A percentile compares a stretch with the other conserved stretches of the same genome.
Evolutionary conservation across 92 coral and sea anemone species (phyloP).

Genomic region (Epizoanthus ramosus): DNA sequence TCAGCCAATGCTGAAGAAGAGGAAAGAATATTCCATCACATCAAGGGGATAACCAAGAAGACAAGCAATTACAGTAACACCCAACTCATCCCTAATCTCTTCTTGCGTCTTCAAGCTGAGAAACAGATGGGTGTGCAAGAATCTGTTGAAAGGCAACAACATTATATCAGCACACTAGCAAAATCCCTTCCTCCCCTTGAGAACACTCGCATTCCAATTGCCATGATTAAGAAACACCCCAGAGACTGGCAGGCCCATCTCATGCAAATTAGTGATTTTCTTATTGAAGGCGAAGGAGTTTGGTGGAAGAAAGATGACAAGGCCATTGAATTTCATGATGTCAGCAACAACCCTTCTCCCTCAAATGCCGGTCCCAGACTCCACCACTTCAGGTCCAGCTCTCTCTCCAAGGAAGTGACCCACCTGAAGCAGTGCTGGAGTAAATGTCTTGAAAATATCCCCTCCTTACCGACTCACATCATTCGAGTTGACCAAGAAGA

Average conservation of each 20-base stretch:
- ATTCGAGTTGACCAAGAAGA: slow-evolving; percentile 49
- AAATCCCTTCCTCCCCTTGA: slow-evolving; percentile 20
- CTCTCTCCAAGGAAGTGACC: slow-evolving; percentile 35
- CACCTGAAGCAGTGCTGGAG: slow-evolving; percentile 53
- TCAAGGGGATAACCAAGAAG: slow-evolving; percentile 47
- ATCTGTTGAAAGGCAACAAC: slow-evolving; percentile 46
- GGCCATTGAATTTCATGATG: slow-evolving; percentile 48
- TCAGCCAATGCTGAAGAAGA: slow-evolving; percentile 58
- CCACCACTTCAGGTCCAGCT: slow-evolving; percentile 55
- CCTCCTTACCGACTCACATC: slow-evolving; percentile 26
- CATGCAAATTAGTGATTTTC: slow-evolving; percentile 44
- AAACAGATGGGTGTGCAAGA: slow-evolving; percentile 31
- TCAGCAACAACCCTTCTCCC: slow-evolving; percentile 30
- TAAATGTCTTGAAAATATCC: slow-evolving; percentile 25
- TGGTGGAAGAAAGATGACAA: slow-evolving; percentile 44
- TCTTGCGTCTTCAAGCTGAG: slow-evolving; percentile 53
- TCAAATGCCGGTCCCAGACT: slow-evolving; percentile 42
- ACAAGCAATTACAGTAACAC: slow-evolving; percentile 48
- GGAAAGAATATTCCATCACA: slow-evolving; percentile 47
- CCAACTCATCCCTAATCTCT: slow-evolving; percentile 36
- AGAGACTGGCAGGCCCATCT: slow-evolving; percentile 54
- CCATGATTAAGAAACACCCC: slow-evolving; percentile 17
- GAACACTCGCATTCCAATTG: slow-evolving; percentile 49
- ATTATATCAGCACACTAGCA: slow-evolving; percentile 22
- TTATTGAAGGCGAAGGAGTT: slow-evolving; percentile 50